Evolutionary conservation across 1,140 invertebrate species (phyloP), one percentile per base, ranked within the genome.

Genomic region (Nixonia krombeini): DNA sequence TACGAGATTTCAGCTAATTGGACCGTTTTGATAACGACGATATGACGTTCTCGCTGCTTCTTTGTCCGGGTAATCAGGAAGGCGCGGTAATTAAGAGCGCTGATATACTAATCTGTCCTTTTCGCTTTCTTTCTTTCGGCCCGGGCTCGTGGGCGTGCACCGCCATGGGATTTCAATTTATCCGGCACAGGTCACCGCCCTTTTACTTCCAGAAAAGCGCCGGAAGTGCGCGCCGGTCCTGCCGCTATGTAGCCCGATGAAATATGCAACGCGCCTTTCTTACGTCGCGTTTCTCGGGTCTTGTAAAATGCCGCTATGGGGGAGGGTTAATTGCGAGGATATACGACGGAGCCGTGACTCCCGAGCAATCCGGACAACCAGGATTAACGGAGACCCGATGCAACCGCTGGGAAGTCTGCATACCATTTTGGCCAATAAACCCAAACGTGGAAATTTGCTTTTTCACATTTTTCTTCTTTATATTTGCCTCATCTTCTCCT

Each of bases 261-360:
- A 63, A 64, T 64, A 64, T 64, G 61, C 61, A 64, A 64, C 42
- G 45, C 51, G 52, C 61, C 61, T 61, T 61, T 61, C 57, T 64
- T 64, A 56, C 49, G 45, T 37, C 51, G 33, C 38, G 38, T 51
- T 63, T 45, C 51, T 50, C 37, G 40, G 38, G 38, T 29, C 38
- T 15, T 45, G 59, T 56, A 50, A 31, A 50, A 56, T 16, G 52
- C 46, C 18, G 18, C 18, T 21, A 62, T 31, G 23, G 26, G 35
- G 53, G 46, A 52, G 53, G 53, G 52, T 57, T 65, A 65, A 65
- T 65, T 65, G 52, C 53, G 37, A 66, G 63, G 44, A 66, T 53
- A 58, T 58, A 59, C 55, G 63, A 58, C 58, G 42, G 50, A 58
- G 37, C 35, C 44, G 35, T 38, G 57, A 55, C 47, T 55, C 7